Evolutionary conservation across 2,113 vertebrate genomes (phyloP), one percentile per base, ranked within the genome.

Genomic region (Oxyruncus cristatus): DNA sequence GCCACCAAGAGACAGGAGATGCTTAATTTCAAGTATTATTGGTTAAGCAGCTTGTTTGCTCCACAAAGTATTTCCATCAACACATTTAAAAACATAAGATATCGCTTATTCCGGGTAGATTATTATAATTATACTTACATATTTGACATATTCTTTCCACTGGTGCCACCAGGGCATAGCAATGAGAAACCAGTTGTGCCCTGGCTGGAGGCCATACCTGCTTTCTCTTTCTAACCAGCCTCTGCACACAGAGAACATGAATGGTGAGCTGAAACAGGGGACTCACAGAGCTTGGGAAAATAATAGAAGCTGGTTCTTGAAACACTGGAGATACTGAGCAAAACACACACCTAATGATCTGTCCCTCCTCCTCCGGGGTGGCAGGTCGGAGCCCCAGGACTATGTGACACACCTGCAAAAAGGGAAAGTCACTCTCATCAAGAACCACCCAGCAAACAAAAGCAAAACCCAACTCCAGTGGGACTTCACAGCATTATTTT

Each of bases 141-240:
- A 99, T 99, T 99, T 99, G 84, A 99, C 99, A 66, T 99, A 99
- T 92, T 99, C 99, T 92, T 99, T 99, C 99, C 99, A 99, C 87
- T 99, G 99, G 66, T 99, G 99, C 99, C 99, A 99, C 99, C 99
- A 99, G 37, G 99, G 98, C 97, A 99, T 99, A n/a, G 99, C 99
- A 97, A 99, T 99, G 96, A 99, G 99, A 96, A 99, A 99, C 99
- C 99, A 99, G 97, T 99, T 99, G 95, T 99, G 99, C 73, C 98
- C 98, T 66, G 98, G 98, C 91, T 99, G 99, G 28, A 99, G 98
- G 42, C 99, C 99, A 88, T 99, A 99, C 92, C 99, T 98, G 97
- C 99, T 99, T 97, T 99, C 99, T 85, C 99, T 98, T 97, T 99
- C 99, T 83, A 99, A 93, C 99, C 99, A 99, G 47, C 99, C 99